Evolutionary conservation across 2,888 invertebrate species (phyloP).

Genomic region (Choristoneura rosaceana): DNA sequence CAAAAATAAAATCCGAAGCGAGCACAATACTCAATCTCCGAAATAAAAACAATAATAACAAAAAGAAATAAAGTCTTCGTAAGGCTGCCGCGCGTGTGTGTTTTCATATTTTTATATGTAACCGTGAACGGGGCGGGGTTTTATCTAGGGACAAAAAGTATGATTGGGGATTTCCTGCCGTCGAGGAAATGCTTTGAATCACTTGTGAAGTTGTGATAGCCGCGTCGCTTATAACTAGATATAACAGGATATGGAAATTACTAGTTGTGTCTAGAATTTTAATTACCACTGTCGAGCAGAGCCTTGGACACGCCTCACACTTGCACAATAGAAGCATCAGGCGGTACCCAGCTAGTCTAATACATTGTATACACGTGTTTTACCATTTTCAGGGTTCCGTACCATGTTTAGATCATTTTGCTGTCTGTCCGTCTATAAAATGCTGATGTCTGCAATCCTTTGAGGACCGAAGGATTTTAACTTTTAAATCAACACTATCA

Average conservation of each 20-base stretch:
- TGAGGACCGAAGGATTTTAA: no score
- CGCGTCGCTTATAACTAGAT: neutral
- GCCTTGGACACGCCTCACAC: neutral
- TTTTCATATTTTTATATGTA: neutral
- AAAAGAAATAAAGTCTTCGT: neutral
- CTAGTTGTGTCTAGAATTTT: neutral
- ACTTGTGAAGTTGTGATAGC: neutral
- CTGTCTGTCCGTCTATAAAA: no score
- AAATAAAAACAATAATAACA: neutral
- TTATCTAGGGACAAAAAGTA: neutral
- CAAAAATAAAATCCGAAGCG: neutral
- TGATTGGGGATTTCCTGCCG: neutral
- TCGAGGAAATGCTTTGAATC: conserved; percentile 1
- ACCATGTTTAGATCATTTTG: no score
- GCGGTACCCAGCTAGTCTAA: neutral
- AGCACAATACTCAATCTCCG: neutral
- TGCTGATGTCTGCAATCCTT: no score
- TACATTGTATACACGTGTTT: no score
- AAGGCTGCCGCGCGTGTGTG: neutral
- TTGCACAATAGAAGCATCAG: neutral
- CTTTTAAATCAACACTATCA: no score
- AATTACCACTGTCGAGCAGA: neutral
- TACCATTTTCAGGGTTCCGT: neutral
- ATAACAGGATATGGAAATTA: neutral
- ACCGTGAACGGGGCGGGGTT: neutral